These are phyloP conservation scores for Aphaenogaster rudis DNA, from an alignment of 1,140 invertebrate species.

Conservation along the genomic window DNA sequence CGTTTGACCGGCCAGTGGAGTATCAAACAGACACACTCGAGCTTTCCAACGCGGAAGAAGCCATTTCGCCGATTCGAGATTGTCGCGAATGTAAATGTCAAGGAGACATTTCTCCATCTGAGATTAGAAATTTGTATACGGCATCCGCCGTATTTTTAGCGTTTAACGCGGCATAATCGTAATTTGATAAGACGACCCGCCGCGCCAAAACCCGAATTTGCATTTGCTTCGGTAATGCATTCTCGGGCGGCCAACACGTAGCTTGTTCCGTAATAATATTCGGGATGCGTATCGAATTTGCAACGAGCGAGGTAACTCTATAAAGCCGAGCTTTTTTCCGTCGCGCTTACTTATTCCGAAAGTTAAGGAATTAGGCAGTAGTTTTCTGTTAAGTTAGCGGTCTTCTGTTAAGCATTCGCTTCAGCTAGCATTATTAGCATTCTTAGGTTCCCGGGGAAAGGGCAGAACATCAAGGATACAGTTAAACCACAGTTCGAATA, in stretches of 20 bases:
- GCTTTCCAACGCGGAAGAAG: background rate
- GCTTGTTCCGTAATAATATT: slow-evolving; percentile 42
- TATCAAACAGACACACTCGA: background rate
- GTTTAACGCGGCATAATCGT: slow-evolving; percentile 2
- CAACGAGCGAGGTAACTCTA: slow-evolving; percentile 37
- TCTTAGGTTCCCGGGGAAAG: slow-evolving; percentile 2
- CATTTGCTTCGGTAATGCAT: slow-evolving; percentile 37
- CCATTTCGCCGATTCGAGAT: background rate
- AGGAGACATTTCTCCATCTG: background rate
- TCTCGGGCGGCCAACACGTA: slow-evolving; percentile 20
- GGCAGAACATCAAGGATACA: slow-evolving; percentile 25
- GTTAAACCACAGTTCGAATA: slow-evolving; percentile 64
- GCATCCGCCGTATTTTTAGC: background rate
- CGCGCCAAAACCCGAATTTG: slow-evolving; percentile 29
- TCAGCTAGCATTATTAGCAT: slow-evolving; percentile 44
- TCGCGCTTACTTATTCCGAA: slow-evolving; percentile 46
- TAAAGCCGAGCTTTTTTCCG: slow-evolving; percentile 28
- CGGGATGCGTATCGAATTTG: slow-evolving; percentile 44
- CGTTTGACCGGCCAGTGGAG: background rate
- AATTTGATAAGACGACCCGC: background rate
- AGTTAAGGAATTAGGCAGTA: slow-evolving; percentile 49
- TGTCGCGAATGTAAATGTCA: background rate
- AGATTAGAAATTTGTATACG: slow-evolving; percentile 19
- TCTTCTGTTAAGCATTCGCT: slow-evolving; percentile 29
- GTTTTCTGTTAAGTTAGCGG: slow-evolving; percentile 20